Percentiles rank a stretch among this genome's conserved stretches.
These are phyloP conservation scores for Nomada fucata DNA, from an alignment of 2,888 invertebrate species.

Conservation along the genomic window DNA sequence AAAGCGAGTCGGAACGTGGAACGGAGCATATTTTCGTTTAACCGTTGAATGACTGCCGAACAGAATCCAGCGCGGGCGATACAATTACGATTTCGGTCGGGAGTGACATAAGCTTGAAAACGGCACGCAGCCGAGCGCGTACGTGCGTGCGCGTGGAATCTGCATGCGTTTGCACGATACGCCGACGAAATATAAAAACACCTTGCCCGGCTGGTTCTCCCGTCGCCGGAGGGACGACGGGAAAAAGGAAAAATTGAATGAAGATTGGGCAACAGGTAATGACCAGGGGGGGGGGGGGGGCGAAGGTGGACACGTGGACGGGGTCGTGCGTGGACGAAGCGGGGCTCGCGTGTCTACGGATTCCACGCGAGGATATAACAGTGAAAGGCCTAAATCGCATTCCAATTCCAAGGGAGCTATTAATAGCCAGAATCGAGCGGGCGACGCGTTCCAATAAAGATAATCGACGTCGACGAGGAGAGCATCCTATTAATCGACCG, in stretches of 20 bases:
- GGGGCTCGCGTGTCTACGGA: conserved; percentile 65
- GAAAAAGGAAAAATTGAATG: conserved; percentile 27
- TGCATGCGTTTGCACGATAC: conserved; percentile 27
- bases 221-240: neutral
- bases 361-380: conserved; percentile 77
- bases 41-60: conserved; percentile 45
- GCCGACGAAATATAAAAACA: neutral
- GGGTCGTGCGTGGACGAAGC: conserved; percentile 58
- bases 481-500: no score
- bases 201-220: neutral
- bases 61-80: conserved; percentile 28
- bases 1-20: neutral
- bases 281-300: neutral
- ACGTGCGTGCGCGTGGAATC: conserved; percentile 23
- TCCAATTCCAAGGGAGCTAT: conserved; percentile 72
- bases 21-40: conserved; percentile 55
- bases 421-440: conserved; percentile 69
- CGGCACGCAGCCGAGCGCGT: conserved; percentile 63
- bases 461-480: no score
- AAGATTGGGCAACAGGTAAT: conserved; percentile 12
- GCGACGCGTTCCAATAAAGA: neutral
- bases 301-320: conserved; percentile 36
- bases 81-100: conserved; percentile 66
- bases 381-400: conserved; percentile 81
- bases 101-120: conserved; percentile 66